A percentile compares a stretch with the other conserved stretches of the same genome.
These are phyloP conservation scores for Leptopilina myrica DNA, from an alignment of 2,888 invertebrate genomes.

Conservation along the genomic window DNA sequence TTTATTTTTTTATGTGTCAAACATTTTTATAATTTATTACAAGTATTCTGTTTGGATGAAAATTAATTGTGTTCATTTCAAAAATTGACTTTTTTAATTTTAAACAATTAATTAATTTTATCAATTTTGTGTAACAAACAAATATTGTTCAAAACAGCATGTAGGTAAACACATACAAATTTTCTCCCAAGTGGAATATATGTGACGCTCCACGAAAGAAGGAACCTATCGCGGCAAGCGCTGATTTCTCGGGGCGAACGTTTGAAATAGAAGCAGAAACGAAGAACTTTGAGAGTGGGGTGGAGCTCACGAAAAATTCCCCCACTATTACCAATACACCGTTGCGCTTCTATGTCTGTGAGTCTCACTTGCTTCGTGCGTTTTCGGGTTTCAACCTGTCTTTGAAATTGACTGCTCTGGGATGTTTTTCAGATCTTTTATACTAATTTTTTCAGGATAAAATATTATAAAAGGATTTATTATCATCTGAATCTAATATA, in stretches of 20 bases:
- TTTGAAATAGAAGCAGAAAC: slow-evolving; percentile 12
- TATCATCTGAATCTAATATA: neutral
- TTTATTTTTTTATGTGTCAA: no score
- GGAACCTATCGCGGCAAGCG: neutral
- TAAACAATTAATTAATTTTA: no score
- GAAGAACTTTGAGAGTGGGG: neutral
- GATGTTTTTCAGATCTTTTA: neutral
- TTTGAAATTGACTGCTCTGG: neutral
- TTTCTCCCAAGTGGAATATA: no score
- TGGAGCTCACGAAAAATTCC: neutral
- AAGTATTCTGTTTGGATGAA: no score
- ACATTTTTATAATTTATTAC: no score
- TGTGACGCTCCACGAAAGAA: slow-evolving; percentile 7
- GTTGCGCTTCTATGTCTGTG: neutral
- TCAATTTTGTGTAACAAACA: no score
- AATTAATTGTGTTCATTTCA: no score
- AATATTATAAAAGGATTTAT: neutral
- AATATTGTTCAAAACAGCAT: no score
- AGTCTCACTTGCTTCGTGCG: neutral
- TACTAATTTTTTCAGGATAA: slow-evolving; percentile 10
- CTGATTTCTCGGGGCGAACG: slow-evolving; percentile 1
- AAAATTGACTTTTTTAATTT: no score
- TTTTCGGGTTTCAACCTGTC: slow-evolving; percentile 8
- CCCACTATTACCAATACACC: slow-evolving; percentile 11
- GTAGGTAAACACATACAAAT: no score